Base-by-base conservation (phyloP, 2,888 invertebrate species). In the Andrena flavipes region DNA sequence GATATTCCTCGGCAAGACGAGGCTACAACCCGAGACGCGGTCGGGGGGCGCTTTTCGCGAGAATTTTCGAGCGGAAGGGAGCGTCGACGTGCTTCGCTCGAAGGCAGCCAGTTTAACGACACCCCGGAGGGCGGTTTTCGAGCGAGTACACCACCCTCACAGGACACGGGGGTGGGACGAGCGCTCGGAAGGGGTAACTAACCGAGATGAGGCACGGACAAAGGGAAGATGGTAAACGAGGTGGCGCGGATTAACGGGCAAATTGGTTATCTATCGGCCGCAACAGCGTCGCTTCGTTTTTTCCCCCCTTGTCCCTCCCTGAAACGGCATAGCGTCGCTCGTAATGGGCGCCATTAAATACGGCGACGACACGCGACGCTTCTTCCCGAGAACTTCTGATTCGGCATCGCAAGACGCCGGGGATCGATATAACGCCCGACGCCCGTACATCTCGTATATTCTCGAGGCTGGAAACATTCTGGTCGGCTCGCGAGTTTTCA, bases 331-430 rank as follows among this genome's bases (percentile, higher is more conserved):
- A 26, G 26, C 56, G 26, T 5, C 83, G 86, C 84, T 89, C 86
- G 89, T 92, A 92, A 92, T 89, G 88, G 89, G 88, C 84, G 88
- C 87, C 90, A 90, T 92, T 91, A 92, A 92, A 91, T 81, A 90
- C 86, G 82, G 77, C 90, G 90, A 73, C 80, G 88, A 90, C 91
- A 91, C 90, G 90, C 89, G 92, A 87, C 78, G 84, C 82, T 82
- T 78, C 83, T 84, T 75, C 83, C 16, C 84, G 81, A 88, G 65
- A 90, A 92, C 92, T 91, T 92, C 91, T 91, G 90, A 91, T 88
- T 88, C 87, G 83, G 79, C 85, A 48, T 48, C 63, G 29, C 63
- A 82, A 82, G 81, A 77, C 83, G 85, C 82, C 78, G 33, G 33
- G 76, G 87, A 87, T 89, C 89, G 87, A 90, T 88, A 65, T 10